phyloP scores from a whole-genome alignment of 2,888 invertebrate species.

The Syritta pipiens region DNA sequence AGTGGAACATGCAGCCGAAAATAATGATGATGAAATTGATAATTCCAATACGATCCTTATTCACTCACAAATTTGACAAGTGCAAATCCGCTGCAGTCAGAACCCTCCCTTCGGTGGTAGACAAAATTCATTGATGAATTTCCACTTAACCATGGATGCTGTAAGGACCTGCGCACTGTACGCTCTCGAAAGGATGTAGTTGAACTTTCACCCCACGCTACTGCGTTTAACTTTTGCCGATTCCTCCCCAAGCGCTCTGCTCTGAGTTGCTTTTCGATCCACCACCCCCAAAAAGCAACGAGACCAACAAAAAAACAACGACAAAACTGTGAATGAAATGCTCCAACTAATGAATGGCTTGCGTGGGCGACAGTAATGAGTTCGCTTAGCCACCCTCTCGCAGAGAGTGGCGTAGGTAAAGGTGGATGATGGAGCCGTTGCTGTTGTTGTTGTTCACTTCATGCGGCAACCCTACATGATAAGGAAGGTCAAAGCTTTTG shows the following conservation, averaged over 20 bases:
- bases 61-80: slow-evolving; percentile 27
- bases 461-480: slow-evolving; percentile 35
- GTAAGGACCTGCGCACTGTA: slow-evolving; percentile 35
- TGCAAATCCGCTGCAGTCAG: background rate
- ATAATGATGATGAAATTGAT: too few relatives aligned
- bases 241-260: slow-evolving; percentile 16
- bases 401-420: slow-evolving; percentile 30
- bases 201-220: slow-evolving; percentile 35
- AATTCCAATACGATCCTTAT: too few relatives aligned
- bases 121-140: slow-evolving; percentile 62
- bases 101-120: slow-evolving; percentile 2
- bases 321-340: slow-evolving; percentile 64
- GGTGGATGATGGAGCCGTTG: background rate
- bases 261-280: slow-evolving; percentile 17
- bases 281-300: slow-evolving; percentile 18
- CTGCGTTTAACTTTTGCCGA: slow-evolving; percentile 21
- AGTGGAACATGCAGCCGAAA: too few relatives aligned
- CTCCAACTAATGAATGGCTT: slow-evolving; percentile 66
- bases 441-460: slow-evolving; percentile 23
- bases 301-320: slow-evolving; percentile 35
- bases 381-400: slow-evolving; percentile 22
- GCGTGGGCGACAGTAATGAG: slow-evolving; percentile 59
- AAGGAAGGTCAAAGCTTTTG: slow-evolving; percentile 65
- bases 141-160: slow-evolving; percentile 33
- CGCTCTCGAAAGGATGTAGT: background rate